Percentiles rank a stretch among this genome's conserved stretches.
These are phyloP conservation scores for Rhyacichthys aspro DNA, from an alignment of 2,797 vertebrate species.

Conservation along the genomic window DNA sequence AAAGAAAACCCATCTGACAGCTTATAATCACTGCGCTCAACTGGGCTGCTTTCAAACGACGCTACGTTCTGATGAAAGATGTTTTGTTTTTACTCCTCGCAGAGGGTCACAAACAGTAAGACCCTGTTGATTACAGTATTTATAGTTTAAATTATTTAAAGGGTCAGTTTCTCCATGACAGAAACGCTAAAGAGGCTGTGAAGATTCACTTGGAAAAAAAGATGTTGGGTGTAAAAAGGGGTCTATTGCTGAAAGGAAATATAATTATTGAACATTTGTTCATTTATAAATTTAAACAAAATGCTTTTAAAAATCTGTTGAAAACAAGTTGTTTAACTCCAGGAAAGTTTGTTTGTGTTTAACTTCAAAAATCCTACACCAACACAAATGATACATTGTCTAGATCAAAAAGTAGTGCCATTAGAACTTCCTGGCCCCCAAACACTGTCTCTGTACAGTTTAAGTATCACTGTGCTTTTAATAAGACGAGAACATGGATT, in stretches of 20 bases:
- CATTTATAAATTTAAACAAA: too few species aligned
- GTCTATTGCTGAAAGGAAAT: too few species aligned
- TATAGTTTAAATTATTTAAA: constrained; percentile 1
- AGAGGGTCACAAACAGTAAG: constrained; percentile 2
- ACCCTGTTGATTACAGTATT: constrained; percentile 34
- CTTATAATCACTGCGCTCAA: constrained; percentile 37
- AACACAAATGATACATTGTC: too few species aligned
- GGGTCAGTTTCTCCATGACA: constrained; percentile 8
- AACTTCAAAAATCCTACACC: too few species aligned
- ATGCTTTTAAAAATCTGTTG: too few species aligned
- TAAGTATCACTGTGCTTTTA: constrained; percentile 3
- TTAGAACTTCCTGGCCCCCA: not conserved
- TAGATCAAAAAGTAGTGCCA: not conserved
- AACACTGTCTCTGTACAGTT: constrained; percentile 1
- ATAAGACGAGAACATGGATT: not conserved
- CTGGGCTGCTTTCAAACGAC: constrained; percentile 17
- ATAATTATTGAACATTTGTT: too few species aligned
- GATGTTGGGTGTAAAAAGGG: too few species aligned
- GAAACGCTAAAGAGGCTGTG: not conserved
- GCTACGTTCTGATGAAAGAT: constrained; percentile 20
- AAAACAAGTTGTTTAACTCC: too few species aligned
- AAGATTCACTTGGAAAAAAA: not conserved
- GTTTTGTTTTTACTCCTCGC: constrained; percentile 19
- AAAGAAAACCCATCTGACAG: constrained; percentile 39
- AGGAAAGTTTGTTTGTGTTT: too few species aligned